Percentiles rank a stretch among this genome's conserved stretches.
These are phyloP conservation scores for Thyatira batis DNA, from an alignment of 2,888 invertebrate genomes.

Conservation along the genomic window DNA sequence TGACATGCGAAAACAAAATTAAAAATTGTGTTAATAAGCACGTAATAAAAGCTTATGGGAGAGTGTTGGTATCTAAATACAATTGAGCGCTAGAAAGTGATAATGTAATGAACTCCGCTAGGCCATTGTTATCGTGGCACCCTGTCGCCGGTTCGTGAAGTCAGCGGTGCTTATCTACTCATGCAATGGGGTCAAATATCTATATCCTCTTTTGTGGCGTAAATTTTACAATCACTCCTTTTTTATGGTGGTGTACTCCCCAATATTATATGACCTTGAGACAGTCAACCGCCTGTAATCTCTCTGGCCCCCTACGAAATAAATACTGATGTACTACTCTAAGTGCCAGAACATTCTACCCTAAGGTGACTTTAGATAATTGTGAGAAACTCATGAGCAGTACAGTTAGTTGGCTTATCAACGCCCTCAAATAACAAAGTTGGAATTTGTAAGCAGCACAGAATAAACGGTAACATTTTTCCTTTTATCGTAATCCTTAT, in stretches of 20 bases:
- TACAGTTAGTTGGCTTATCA: too few species aligned
- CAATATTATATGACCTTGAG: too few species aligned
- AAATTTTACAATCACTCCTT: not conserved
- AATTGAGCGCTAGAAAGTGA: constrained; percentile 41
- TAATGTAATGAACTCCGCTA: constrained; percentile 34
- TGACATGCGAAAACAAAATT: constrained; percentile 38
- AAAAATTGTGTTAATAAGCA: constrained; percentile 33
- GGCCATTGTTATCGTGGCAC: constrained; percentile 37
- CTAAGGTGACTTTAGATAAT: too few species aligned
- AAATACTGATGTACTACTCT: too few species aligned
- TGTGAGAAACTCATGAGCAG: too few species aligned
- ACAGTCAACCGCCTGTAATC: too few species aligned
- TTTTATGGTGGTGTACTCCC: too few species aligned
- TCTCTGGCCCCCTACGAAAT: too few species aligned
- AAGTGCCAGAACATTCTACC: too few species aligned
- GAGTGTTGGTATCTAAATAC: constrained; percentile 51
- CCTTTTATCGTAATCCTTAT: not conserved
- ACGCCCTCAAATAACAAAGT: too few species aligned
- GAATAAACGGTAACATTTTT: not conserved
- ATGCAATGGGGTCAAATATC: constrained; percentile 27
- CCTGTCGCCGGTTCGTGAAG: constrained; percentile 11
- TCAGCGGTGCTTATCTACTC: constrained; percentile 36
- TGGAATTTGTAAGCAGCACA: not conserved
- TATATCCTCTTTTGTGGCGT: not conserved
- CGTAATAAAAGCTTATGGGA: constrained; percentile 51